phyloP scores from a whole-genome alignment of 35 echinoderm and acorn worm genomes.

The Ptychodera flava region DNA sequence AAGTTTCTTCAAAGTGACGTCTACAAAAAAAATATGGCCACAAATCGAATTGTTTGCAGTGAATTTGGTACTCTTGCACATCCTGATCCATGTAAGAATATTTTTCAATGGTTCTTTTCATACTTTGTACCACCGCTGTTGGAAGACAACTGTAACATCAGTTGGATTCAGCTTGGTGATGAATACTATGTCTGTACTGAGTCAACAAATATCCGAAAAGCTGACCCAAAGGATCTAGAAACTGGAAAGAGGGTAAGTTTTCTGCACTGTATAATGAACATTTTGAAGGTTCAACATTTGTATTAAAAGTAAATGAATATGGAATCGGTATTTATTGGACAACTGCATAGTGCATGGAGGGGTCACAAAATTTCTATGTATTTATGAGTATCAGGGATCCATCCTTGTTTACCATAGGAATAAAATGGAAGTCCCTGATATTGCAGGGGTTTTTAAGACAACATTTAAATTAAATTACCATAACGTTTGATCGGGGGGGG shows the following conservation, averaged over 20 bases:
- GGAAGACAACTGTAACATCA: constrained; percentile 78
- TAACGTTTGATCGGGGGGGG: no score
- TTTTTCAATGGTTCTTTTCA: background rate
- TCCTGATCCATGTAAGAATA: background rate
- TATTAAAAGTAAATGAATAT: no score
- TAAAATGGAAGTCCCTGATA: no score
- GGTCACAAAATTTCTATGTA: no score
- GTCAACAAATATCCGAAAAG: constrained; percentile 25
- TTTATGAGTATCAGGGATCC: no score
- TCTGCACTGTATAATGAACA: no score
- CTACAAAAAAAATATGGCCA: background rate
- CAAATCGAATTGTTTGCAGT: background rate
- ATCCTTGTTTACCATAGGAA: no score
- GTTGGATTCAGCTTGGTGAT: constrained; percentile 51
- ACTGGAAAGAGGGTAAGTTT: constrained; percentile 36
- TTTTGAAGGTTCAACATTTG: no score
- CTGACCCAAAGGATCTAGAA: constrained; percentile 33
- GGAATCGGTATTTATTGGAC: no score
- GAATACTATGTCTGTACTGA: constrained; percentile 63
- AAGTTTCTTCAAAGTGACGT: background rate
- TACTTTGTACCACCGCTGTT: background rate
- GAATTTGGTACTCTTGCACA: background rate
- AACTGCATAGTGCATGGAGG: no score
- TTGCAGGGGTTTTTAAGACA: no score
- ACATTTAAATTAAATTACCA: no score